Percentiles rank a stretch among this genome's conserved stretches.
Evolutionary conservation across 2,888 invertebrate species (phyloP).

Genomic region (Agapetus fuscipes): DNA sequence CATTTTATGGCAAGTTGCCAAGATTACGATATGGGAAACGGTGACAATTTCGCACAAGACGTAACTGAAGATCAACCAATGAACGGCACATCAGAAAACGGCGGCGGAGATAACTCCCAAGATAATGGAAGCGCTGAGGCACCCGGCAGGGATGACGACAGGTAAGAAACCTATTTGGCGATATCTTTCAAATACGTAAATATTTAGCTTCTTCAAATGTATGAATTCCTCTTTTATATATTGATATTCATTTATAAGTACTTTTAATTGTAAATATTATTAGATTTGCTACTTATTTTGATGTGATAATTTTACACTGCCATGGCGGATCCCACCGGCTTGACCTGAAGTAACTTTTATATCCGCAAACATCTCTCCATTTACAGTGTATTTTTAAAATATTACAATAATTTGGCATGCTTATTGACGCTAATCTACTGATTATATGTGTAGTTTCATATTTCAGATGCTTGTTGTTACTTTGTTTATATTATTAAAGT

Average conservation of each 20-base stretch:
- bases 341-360: constrained; percentile 8
- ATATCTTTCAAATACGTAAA: neutral
- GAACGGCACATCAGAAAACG: constrained; percentile 52
- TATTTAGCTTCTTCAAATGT: too few relatives aligned
- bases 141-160: constrained; percentile 72
- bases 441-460: constrained; percentile 16
- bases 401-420: constrained; percentile 13
- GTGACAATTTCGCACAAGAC: constrained; percentile 72
- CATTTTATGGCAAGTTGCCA: constrained; percentile 40
- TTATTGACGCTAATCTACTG: constrained; percentile 2
- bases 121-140: constrained; percentile 68
- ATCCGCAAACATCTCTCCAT: constrained; percentile 16
- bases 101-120: constrained; percentile 56
- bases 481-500: constrained; percentile 27
- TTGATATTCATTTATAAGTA: too few relatives aligned
- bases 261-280: neutral
- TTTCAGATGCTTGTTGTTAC: constrained; percentile 18
- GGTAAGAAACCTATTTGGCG: constrained; percentile 36
- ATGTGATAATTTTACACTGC: constrained; percentile 2
- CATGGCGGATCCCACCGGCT: constrained; percentile 18
- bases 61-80: constrained; percentile 59
- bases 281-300: too few relatives aligned
- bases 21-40: constrained; percentile 64
- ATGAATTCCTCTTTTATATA: too few relatives aligned
- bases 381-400: constrained; percentile 8